Percentiles rank a stretch among this genome's conserved stretches.
phyloP scores from a whole-genome alignment of 2,113 vertebrate genomes.

The Atherinomorus stipes region DNA sequence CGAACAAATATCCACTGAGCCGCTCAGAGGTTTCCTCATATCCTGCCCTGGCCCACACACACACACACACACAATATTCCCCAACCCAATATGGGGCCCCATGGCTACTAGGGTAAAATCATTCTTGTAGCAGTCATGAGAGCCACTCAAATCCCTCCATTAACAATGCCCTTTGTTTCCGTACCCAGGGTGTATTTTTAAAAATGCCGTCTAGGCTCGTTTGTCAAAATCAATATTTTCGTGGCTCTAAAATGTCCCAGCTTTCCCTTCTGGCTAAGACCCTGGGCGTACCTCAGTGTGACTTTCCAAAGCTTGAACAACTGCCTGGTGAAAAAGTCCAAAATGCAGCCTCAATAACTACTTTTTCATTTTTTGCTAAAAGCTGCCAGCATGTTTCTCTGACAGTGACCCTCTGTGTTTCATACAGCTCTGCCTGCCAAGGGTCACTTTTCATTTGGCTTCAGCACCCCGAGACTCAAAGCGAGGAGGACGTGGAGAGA shows the following conservation, averaged over 20 bases:
- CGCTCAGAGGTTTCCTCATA: constrained; percentile 76
- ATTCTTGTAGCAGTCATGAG: constrained; percentile 49
- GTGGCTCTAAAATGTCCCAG: constrained; percentile 22
- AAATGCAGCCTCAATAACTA: constrained; percentile 32
- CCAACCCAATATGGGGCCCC: constrained; percentile 41
- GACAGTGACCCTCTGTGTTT: constrained; percentile 75
- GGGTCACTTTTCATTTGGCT: constrained; percentile 76
- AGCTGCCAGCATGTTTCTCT: constrained; percentile 56
- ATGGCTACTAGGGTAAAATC: constrained; percentile 57
- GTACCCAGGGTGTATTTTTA: constrained; percentile 41
- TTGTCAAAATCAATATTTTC: constrained; percentile 48
- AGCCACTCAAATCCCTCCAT: constrained; percentile 42
- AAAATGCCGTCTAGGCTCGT: constrained; percentile 29
- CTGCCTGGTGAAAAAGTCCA: constrained; percentile 39
- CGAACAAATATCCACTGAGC: constrained; percentile 76
- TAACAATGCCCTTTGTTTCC: constrained; percentile 72
- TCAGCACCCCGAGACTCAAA: constrained; percentile 36
- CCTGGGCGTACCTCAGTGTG: constrained; percentile 25
- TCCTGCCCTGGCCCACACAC: constrained; percentile 75
- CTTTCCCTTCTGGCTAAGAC: constrained; percentile 17
- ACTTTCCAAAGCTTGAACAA: constrained; percentile 44
- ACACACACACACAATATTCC: constrained; percentile 42
- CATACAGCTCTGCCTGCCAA: constrained; percentile 56
- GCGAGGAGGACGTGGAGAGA: constrained; percentile 41
- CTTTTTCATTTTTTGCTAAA: constrained; percentile 29